Percentiles rank a stretch among this genome's conserved stretches.
These are phyloP conservation scores for Delphinus delphis DNA, from an alignment of 2,113 vertebrate species.

Conservation along the genomic window DNA sequence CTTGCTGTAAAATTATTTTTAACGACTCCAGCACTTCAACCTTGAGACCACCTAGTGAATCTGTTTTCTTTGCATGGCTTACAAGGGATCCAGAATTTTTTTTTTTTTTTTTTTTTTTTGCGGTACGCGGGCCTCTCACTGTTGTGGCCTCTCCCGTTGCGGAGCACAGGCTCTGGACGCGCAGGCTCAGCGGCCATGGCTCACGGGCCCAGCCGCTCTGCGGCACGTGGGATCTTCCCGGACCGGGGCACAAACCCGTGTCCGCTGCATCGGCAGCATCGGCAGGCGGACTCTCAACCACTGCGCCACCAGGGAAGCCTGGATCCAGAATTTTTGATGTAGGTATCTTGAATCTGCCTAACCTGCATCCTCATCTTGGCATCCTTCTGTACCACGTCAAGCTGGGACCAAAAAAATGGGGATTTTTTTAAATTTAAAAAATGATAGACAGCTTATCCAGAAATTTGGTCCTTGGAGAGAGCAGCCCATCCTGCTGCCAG, in stretches of 20 bases:
- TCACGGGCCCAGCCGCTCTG: too few species aligned
- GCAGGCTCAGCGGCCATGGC: too few species aligned
- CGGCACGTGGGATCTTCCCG: too few species aligned
- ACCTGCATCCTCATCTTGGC: neutral
- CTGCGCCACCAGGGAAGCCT: too few species aligned
- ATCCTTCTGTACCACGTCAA: neutral
- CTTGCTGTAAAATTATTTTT: neutral
- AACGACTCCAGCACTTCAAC: neutral
- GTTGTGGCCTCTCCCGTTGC: too few species aligned
- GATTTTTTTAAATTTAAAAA: neutral
- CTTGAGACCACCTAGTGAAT: neutral
- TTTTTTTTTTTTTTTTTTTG: too few species aligned
- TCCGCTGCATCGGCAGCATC: too few species aligned
- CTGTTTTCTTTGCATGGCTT: neutral
- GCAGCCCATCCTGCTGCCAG: neutral
- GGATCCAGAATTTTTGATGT: neutral
- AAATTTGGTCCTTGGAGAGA: neutral
- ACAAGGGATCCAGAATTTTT: neutral
- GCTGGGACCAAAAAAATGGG: neutral
- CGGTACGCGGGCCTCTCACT: too few species aligned
- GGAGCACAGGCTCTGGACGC: too few species aligned
- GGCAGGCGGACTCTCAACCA: too few species aligned
- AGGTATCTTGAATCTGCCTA: neutral
- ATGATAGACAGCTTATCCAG: neutral
- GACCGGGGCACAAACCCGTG: too few species aligned